Percentiles rank a stretch among this genome's conserved stretches.
Evolutionary conservation across 1,140 invertebrate genomes (phyloP).

Genomic region (Coptotermes formosanus): DNA sequence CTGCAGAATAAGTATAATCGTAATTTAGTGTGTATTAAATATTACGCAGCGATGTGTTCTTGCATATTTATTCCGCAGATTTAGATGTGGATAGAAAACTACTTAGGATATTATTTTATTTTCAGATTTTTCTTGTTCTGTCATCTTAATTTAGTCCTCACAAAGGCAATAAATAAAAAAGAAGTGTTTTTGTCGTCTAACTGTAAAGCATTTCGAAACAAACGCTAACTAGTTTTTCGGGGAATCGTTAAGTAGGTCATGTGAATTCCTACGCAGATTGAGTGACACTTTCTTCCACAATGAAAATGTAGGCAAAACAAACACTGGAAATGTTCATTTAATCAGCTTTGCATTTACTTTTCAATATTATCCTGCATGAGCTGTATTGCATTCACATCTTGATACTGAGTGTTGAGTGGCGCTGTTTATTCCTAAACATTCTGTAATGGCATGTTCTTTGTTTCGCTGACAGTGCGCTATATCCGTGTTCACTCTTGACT

Average conservation of each 20-base stretch:
- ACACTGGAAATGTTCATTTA: not conserved
- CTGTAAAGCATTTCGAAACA: not conserved
- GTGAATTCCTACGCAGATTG: conserved; percentile 14
- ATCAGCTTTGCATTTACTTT: too few species aligned
- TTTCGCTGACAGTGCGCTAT: not conserved
- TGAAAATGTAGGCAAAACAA: not conserved
- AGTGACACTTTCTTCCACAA: conserved; percentile 1
- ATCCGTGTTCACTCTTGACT: conserved; percentile 10
- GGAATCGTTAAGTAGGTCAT: not conserved
- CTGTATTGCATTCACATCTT: too few species aligned
- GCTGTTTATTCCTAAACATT: not conserved
- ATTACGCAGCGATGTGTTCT: too few species aligned
- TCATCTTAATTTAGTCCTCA: too few species aligned
- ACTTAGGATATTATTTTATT: too few species aligned
- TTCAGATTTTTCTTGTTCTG: too few species aligned
- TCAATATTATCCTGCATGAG: too few species aligned
- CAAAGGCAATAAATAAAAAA: too few species aligned
- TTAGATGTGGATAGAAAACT: too few species aligned
- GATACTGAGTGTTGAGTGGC: not conserved
- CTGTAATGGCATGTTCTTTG: not conserved
- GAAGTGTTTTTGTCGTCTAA: not conserved
- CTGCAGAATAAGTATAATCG: too few species aligned
- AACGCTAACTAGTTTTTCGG: not conserved
- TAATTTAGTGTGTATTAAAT: too few species aligned
- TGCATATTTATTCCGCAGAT: too few species aligned